Percentiles rank a stretch among this genome's conserved stretches.
Conservation (phyloP, 35 echinoderm and acorn worm species). For the Ptychodera flava region DNA sequence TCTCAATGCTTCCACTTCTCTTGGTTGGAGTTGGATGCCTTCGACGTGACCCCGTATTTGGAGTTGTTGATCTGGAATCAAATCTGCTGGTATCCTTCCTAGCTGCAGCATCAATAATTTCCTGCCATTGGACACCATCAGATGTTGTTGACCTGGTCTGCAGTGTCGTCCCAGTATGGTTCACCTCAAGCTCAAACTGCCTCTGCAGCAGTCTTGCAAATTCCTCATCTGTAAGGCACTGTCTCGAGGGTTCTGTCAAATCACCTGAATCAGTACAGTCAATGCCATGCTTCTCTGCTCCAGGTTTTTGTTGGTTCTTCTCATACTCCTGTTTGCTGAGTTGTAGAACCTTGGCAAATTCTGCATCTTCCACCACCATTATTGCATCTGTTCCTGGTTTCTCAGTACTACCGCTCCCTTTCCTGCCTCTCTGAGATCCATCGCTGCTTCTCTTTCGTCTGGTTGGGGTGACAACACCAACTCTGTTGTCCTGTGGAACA, state of each 20-base stretch:
- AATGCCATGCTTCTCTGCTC: background rate
- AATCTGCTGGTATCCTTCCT: too few species aligned
- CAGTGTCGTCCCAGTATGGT: background rate
- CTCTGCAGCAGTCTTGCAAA: background rate
- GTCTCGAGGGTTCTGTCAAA: background rate
- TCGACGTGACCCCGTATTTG: too few species aligned
- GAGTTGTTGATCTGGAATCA: too few species aligned
- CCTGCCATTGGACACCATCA: background rate
- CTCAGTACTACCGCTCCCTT: too few species aligned
- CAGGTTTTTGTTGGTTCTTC: background rate
- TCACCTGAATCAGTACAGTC: background rate
- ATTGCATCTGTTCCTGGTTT: background rate
- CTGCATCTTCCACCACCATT: background rate
- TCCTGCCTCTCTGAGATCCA: too few species aligned
- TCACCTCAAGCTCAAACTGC: background rate
- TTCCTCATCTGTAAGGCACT: background rate
- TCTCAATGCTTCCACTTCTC: background rate
- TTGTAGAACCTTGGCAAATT: background rate
- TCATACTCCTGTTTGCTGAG: background rate
- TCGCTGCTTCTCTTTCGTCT: background rate
- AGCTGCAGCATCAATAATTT: background rate
- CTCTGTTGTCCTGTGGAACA: too few species aligned
- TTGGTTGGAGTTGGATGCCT: background rate
- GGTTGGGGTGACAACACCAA: background rate
- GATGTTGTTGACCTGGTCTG: background rate